phyloP scores from a whole-genome alignment of 2,113 vertebrate species.

The Zingel zingel region DNA sequence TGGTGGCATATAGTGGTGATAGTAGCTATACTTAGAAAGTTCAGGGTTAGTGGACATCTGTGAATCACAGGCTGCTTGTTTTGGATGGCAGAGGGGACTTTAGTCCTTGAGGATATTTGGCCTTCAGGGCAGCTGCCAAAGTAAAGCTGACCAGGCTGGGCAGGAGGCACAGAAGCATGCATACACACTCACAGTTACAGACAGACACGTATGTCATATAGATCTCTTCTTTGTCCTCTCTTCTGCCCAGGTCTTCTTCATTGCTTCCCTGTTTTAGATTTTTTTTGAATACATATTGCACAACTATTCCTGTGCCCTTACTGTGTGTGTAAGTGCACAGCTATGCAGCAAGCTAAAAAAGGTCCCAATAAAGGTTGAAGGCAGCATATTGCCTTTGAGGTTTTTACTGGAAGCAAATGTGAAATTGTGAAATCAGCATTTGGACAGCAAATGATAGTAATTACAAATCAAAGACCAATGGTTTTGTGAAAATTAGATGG shows the following conservation, averaged over 20 bases:
- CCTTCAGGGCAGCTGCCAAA: conserved; percentile 78
- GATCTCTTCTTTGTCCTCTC: neutral
- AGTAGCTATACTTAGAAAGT: conserved; percentile 78
- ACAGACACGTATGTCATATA: conserved; percentile 17
- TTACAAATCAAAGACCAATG: neutral
- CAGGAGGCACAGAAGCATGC: conserved; percentile 23
- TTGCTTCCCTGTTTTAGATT: neutral
- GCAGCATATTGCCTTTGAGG: neutral
- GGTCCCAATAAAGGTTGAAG: neutral
- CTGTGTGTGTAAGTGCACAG: neutral
- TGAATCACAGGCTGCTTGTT: conserved; percentile 79
- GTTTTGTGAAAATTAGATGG: neutral
- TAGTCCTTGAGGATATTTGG: conserved; percentile 81
- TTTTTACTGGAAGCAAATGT: neutral
- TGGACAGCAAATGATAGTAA: neutral
- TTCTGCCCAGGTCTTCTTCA: neutral
- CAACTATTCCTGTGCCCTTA: neutral
- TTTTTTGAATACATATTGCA: neutral
- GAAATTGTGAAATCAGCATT: neutral
- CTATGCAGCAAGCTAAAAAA: neutral
- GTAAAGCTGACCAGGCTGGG: conserved; percentile 60
- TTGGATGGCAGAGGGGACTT: conserved; percentile 74
- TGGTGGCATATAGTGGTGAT: conserved; percentile 27
- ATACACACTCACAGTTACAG: neutral
- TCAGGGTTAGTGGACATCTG: conserved; percentile 72